A percentile compares a stretch with the other conserved stretches of the same genome.
phyloP scores from a whole-genome alignment of 2,888 invertebrate species.

The Catocala sponsa region DNA sequence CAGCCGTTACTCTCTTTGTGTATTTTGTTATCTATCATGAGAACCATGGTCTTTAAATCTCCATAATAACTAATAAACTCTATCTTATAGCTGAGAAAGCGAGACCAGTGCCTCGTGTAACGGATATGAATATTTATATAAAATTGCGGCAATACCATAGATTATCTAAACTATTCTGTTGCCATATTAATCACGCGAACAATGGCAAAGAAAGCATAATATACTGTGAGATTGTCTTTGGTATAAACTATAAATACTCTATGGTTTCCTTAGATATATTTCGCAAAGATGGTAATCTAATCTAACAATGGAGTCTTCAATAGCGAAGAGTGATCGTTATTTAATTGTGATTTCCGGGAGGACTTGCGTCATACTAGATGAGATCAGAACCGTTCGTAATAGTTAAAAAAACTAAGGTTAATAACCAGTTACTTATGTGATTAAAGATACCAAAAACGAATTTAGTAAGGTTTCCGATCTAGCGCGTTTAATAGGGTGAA shows the following conservation, averaged over 20 bases:
- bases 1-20: too few species aligned
- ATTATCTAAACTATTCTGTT: slow-evolving; percentile 14
- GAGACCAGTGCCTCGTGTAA: background rate
- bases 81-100: background rate
- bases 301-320: slow-evolving; percentile 44
- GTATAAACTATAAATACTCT: slow-evolving; percentile 21
- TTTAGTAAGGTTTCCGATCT: background rate
- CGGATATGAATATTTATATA: slow-evolving; percentile 5
- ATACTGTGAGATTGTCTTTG: slow-evolving; percentile 18
- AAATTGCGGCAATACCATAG: slow-evolving; percentile 6
- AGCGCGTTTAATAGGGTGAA: too few species aligned
- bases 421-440: slow-evolving; percentile 25
- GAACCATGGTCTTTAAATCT: too few species aligned
- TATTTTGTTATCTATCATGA: too few species aligned
- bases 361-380: slow-evolving; percentile 46
- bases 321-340: slow-evolving; percentile 42
- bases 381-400: slow-evolving; percentile 37
- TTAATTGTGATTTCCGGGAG: slow-evolving; percentile 36
- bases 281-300: slow-evolving; percentile 39
- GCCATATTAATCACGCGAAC: slow-evolving; percentile 13
- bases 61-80: too few species aligned
- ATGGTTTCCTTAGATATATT: slow-evolving; percentile 29
- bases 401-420: slow-evolving; percentile 40
- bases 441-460: background rate
- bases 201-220: slow-evolving; percentile 12